Percentiles rank a stretch among this genome's conserved stretches.
phyloP scores from a whole-genome alignment of 2,888 invertebrate genomes.

The Ypsolopha scabrella region DNA sequence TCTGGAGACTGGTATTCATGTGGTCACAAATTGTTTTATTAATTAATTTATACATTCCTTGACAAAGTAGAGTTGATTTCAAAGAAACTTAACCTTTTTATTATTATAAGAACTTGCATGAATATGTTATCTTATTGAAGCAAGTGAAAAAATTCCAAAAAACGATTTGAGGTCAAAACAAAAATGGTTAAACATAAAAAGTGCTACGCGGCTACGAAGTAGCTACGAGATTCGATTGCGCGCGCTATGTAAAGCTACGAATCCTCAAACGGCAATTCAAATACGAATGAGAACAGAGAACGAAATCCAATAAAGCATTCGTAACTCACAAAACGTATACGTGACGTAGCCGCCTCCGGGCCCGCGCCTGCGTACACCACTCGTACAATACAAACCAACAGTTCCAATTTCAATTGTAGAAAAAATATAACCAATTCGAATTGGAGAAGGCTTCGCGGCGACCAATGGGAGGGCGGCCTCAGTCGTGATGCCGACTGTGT shows the following conservation, averaged over 20 bases:
- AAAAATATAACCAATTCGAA: constrained; percentile 69
- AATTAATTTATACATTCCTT: too few species aligned
- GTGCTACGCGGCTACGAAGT: constrained; percentile 1
- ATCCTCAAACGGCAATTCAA: constrained; percentile 24
- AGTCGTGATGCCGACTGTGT: constrained; percentile 70
- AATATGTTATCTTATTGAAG: too few species aligned
- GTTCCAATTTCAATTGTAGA: constrained; percentile 67
- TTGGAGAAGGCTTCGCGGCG: constrained; percentile 64
- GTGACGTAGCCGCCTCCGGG: constrained; percentile 57
- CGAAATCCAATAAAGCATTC: constrained; percentile 67
- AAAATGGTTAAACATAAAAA: neutral
- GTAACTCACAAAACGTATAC: constrained; percentile 55
- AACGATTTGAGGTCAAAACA: neutral
- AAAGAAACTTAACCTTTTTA: too few species aligned
- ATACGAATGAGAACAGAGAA: constrained; percentile 60
- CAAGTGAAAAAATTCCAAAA: too few species aligned
- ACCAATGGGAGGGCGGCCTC: constrained; percentile 59
- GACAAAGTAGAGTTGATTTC: too few species aligned
- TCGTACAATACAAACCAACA: constrained; percentile 60
- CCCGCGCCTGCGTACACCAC: constrained; percentile 52
- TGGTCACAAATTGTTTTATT: too few species aligned
- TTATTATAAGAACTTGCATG: too few species aligned
- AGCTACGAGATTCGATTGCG: neutral
- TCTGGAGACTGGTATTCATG: too few species aligned
- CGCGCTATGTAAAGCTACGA: neutral